Base-by-base conservation (phyloP, 2,797 vertebrate genomes). In the Anisognathus igniventris region DNA sequence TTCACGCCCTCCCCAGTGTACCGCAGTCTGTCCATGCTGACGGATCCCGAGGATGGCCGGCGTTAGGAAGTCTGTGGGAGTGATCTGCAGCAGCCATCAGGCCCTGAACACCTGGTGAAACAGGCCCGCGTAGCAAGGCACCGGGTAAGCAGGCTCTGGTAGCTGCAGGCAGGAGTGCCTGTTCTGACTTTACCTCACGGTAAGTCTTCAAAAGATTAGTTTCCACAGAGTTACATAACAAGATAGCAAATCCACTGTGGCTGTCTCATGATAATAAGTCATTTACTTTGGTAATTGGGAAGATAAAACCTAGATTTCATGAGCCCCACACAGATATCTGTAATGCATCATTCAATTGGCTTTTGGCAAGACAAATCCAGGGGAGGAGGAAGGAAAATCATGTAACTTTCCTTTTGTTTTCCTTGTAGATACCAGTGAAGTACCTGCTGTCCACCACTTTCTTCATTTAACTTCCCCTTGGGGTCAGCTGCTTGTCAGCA, bases 401-500 rank as follows among this genome's bases (percentile, higher is more conserved):
- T 61, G 1, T 89, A 40, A 81, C 0, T 0, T 88, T 84, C 48
- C 25, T 78, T 83, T 71, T 90, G 56, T 85, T 91, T 94, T 71
- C 30, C 37, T 76, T 93, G 37, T 78, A 97, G 96, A 45, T 83
- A 86, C 13, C 1, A 0, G 70, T 35, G 44, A 64, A 80, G n/a
- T 35, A n/a, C 28, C 54, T 31, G 30, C 39, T 79, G 68, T 76
- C 56, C 19, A 39, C 24, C 2, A 1, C 16, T 78, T 58, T 21
- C 70, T 19, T 66, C 7, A 1, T 66, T 90, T 54, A 51, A 44
- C 21, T 14, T 60, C 35, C 45, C 50, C 3, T 45, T 64, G 72
- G 74, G 77, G 64, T 74, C 81, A 76, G 51, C 77, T 57, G 71
- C 42, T 82, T 6, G 1, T 35, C 96, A 98, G 95, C 97, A 99